Evolutionary conservation across 2,113 vertebrate genomes (phyloP).

Genomic region (Damaliscus lunatus): DNA sequence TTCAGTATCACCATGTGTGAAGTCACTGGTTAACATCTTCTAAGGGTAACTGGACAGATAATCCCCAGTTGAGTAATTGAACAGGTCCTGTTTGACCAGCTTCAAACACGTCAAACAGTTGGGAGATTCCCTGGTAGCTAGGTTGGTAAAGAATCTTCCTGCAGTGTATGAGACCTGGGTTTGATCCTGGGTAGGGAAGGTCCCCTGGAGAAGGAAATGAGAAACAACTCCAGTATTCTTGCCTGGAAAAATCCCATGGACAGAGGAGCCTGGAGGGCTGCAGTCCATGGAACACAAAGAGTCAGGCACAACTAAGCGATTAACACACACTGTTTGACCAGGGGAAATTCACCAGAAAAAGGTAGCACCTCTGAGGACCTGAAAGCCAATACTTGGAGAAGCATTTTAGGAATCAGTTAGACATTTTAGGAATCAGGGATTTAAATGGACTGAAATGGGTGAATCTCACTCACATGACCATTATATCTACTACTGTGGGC

Average conservation of each 20-base stretch:
- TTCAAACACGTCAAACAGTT: neutral
- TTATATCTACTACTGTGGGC: neutral
- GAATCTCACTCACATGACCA: neutral
- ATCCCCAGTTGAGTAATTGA: neutral
- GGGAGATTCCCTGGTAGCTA: neutral
- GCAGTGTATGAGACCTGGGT: neutral
- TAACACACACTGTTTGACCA: neutral
- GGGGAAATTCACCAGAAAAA: neutral
- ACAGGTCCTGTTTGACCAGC: rapidly evolving
- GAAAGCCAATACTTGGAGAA: neutral
- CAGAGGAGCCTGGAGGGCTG: neutral
- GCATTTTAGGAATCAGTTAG: neutral
- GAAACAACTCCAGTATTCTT: neutral
- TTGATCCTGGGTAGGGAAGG: neutral
- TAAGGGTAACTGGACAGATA: neutral
- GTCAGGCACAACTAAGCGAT: neutral
- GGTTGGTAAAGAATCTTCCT: neutral
- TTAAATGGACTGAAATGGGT: neutral
- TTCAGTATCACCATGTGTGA: neutral
- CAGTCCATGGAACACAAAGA: neutral
- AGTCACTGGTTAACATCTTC: neutral
- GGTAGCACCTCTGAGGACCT: rapidly evolving
- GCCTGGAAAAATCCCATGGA: neutral
- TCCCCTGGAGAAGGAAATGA: neutral
- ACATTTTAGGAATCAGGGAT: neutral